Evolutionary conservation across 2,797 vertebrate species (phyloP), one percentile per base, ranked within the genome.

Genomic region (Peromyscus melanophrys): DNA sequence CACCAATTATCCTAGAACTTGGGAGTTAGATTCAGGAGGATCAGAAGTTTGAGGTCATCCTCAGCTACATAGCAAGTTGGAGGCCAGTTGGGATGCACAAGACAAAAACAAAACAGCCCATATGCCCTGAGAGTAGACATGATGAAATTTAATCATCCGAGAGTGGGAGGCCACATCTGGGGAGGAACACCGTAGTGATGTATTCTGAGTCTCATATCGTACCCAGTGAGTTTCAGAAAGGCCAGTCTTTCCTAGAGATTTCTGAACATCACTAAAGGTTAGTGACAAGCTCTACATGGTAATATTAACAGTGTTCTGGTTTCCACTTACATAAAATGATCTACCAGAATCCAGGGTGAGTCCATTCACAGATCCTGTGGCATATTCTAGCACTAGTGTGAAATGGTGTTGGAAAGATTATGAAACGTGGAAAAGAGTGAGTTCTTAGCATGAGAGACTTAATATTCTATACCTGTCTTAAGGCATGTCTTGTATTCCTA

Each of bases 391-490:
- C 25, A 81, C 43, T 80, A 81, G 52, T 67, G 34, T 91, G 37
- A 92, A 90, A 77, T 52, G n/a, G 16, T 63, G 4, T 91, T 80
- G 27, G 29, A 14, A 78, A 90, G 43, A 75, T 80, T 81, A n/a
- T 83, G 76, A 90, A 86, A 95, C 46, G 21, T 87, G 29, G 83
- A 94, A 96, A 95, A 93, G 67, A 78, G 88, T 37, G 31, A 92
- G 87, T 71, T 95, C n/a, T 93, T 92, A 89, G 75, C 23, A n/a
- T 25, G 17, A 85, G 61, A 85, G 91, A 49, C 46, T 96, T 97
- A 75, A 78, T 88, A 96, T 83, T 96, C 87, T 80, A 81, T 77
- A 69, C 57, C 49, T 77, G 23, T 95, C 96, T 84, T 76, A 91
- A 94, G 17, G 52, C 82, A 40, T 90, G n/a, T 73, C 69, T 89